Conservation (phyloP, 2,797 vertebrate genomes). For the Alfaro cultratus region DNA sequence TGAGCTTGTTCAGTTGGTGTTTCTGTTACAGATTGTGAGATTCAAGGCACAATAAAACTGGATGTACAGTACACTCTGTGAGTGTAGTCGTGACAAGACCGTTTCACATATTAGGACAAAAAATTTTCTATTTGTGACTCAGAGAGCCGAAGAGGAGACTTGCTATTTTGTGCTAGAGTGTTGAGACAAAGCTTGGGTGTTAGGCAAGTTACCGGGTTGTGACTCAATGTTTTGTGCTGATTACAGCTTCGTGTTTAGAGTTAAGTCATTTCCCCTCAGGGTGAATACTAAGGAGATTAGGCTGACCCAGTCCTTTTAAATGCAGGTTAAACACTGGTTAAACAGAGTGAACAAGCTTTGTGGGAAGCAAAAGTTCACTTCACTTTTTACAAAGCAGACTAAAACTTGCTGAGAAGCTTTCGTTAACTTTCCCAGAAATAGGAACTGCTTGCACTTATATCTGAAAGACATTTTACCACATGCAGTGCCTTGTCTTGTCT, state of each 20-base stretch:
- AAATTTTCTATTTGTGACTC: slow-evolving; percentile 51
- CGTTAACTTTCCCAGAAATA: not conserved
- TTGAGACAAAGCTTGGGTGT: slow-evolving; percentile 62
- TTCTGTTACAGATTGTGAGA: slow-evolving; percentile 40
- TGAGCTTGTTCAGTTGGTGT: slow-evolving; percentile 7
- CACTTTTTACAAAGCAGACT: slow-evolving; percentile 16
- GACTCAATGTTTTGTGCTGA: slow-evolving; percentile 74
- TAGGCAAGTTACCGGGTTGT: slow-evolving; percentile 68
- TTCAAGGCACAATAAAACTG: slow-evolving; percentile 43
- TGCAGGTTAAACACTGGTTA: slow-evolving; percentile 33
- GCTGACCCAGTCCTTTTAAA: slow-evolving; percentile 55
- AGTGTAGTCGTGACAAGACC: slow-evolving; percentile 58
- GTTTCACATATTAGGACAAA: slow-evolving; percentile 36
- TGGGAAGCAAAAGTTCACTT: slow-evolving; percentile 53
- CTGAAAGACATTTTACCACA: not conserved
- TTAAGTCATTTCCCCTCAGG: slow-evolving; percentile 67
- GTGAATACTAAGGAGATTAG: slow-evolving; percentile 58
- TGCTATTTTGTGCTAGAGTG: slow-evolving; percentile 56
- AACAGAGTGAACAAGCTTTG: slow-evolving; percentile 38
- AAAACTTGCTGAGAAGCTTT: not conserved
- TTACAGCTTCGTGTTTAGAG: slow-evolving; percentile 48
- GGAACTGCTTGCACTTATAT: not conserved
- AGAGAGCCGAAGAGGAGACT: slow-evolving; percentile 52
- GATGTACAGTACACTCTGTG: slow-evolving; percentile 19
- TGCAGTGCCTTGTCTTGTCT: not conserved